phyloP scores from a whole-genome alignment of 2,888 invertebrate genomes.

The Melanargia galathea region DNA sequence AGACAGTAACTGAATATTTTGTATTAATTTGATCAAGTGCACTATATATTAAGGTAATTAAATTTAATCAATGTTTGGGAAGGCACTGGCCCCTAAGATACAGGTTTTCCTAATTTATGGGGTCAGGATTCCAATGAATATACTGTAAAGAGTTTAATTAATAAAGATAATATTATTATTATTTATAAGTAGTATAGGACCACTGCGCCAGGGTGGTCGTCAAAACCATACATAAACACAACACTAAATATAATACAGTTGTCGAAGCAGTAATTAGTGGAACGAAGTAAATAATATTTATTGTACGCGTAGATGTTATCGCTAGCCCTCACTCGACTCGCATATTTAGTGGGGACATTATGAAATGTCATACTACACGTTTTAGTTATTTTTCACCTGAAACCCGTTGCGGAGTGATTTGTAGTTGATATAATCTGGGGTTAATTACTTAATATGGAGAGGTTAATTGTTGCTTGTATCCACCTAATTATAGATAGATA shows the following conservation, averaged over 20 bases:
- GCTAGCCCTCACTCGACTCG: not conserved
- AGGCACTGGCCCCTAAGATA: too few relatives aligned
- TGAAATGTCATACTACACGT: slow-evolving; percentile 17
- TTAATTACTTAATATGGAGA: slow-evolving; percentile 4
- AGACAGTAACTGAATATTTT: too few relatives aligned
- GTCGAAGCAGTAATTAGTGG: slow-evolving; percentile 48
- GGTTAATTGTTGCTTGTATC: not conserved
- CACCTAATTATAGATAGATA: too few relatives aligned
- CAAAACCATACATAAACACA: not conserved
- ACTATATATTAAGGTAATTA: too few relatives aligned
- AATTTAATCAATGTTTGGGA: too few relatives aligned
- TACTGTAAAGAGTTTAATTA: too few relatives aligned
- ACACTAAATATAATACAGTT: slow-evolving; percentile 45
- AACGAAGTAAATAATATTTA: slow-evolving; percentile 37
- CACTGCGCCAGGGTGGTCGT: too few relatives aligned
- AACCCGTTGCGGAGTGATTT: slow-evolving; percentile 1
- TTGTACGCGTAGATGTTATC: slow-evolving; percentile 35
- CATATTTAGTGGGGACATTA: slow-evolving; percentile 20
- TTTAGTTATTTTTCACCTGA: slow-evolving; percentile 10
- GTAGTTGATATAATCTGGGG: slow-evolving; percentile 5
- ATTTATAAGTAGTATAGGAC: too few relatives aligned
- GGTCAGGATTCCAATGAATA: too few relatives aligned
- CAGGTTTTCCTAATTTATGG: too few relatives aligned
- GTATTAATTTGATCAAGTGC: too few relatives aligned
- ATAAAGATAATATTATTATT: too few relatives aligned